Evolutionary conservation across 1,140 invertebrate genomes (phyloP).

Genomic region (Pseudachorutes palmiensis): DNA sequence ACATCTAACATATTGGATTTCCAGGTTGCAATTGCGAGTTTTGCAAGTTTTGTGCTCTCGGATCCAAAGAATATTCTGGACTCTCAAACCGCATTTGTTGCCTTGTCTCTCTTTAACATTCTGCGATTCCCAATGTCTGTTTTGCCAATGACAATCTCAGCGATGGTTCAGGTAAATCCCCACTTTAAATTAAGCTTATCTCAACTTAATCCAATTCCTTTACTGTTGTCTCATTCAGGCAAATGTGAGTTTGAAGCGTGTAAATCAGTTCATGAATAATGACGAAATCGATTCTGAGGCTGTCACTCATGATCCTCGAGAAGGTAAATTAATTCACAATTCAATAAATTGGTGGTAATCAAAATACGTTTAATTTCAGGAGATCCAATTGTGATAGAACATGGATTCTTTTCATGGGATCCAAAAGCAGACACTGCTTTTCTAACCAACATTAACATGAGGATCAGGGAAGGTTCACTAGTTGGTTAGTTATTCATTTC

Average conservation of each 20-base stretch:
- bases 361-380: slow-evolving; percentile 45
- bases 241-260: slow-evolving; percentile 39
- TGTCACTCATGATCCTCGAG: slow-evolving; percentile 32
- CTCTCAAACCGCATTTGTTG: slow-evolving; percentile 53
- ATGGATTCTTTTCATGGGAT: slow-evolving; percentile 66
- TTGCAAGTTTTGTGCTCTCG: slow-evolving; percentile 46
- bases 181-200: not conserved
- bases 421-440: slow-evolving; percentile 38
- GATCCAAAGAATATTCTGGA: slow-evolving; percentile 47
- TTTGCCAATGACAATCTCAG: slow-evolving; percentile 36
- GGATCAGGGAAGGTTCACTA: slow-evolving; percentile 42
- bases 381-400: slow-evolving; percentile 66
- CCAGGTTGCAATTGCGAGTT: slow-evolving; percentile 46
- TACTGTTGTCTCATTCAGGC: slow-evolving; percentile 15
- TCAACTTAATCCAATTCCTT: not conserved
- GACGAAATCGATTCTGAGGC: slow-evolving; percentile 39
- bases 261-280: slow-evolving; percentile 41
- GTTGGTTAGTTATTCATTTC: slow-evolving; percentile 27
- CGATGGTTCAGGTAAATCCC: slow-evolving; percentile 29
- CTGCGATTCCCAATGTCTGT: slow-evolving; percentile 50
- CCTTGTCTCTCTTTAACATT: slow-evolving; percentile 55
- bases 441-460: slow-evolving; percentile 41
- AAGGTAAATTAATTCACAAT: slow-evolving; percentile 4
- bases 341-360: not conserved
- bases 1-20: slow-evolving; percentile 16